Base-by-base conservation (phyloP, 2,113 vertebrate species). In the Cynoglossus semilaevis region DNA sequence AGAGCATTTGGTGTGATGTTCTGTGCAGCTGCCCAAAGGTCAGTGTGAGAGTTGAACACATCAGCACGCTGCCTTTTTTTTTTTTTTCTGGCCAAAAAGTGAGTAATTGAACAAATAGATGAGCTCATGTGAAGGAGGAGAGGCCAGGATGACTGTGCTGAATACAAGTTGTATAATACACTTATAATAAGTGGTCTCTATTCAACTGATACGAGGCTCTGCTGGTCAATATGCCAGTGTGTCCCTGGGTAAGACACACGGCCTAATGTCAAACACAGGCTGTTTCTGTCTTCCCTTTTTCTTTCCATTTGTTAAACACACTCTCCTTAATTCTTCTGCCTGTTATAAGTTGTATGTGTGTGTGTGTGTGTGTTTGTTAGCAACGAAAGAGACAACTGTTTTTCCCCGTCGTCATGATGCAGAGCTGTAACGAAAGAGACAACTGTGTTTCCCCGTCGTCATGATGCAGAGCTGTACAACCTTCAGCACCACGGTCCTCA, bases 301-400 rank as follows among this genome's bases (percentile, higher is more conserved):
- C 65, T 59, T 50, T 54, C 40, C 74, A 67, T 71, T 63, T 63
- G 48, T 65, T 37, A 75, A 80, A 52, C 51, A 47, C 1, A 11
- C 41, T 64, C 58, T 29, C 42, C 59, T 69, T 83, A 83, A 81
- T 79, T 83, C 76, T 73, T 66, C 64, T 15, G 18, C 79, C 48
- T 59, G 56, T 63, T 70, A 70, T 45, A 38, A 53, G 44, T 69
- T 62, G 51, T n/a, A 45, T 58, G 49, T 29, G 29, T 19, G 49
- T 17, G 15, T 19, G 16, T 22, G 56, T 44, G 17, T 56, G 45
- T 37, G 47, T 42, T 29, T 47, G 35, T 60, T 14, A 15, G 37
- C 59, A 67, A 72, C 74, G 38, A 54, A 13, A 40, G 42, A 64
- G 41, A 18, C 29, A 63, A 74, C 78, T 69, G 36, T 36, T 11